Evolutionary conservation across 2,888 invertebrate genomes (phyloP).

Genomic region (Pterobdella sp.): DNA sequence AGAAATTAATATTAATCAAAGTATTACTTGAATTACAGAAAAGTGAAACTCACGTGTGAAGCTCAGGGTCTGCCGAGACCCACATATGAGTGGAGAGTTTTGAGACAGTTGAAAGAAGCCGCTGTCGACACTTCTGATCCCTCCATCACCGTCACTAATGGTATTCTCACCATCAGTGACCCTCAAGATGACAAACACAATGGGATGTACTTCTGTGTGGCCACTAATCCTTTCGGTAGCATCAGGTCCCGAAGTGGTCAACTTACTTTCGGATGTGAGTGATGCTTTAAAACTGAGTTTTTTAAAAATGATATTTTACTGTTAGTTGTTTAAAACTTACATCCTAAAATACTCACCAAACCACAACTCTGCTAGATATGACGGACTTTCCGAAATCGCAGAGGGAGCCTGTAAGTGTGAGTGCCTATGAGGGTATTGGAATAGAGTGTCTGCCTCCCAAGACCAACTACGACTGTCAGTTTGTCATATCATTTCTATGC

Average conservation of each 20-base stretch:
- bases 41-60: constrained; percentile 44
- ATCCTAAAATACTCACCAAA: not conserved
- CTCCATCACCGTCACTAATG: constrained; percentile 44
- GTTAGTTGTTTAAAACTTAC: not conserved
- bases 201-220: constrained; percentile 44
- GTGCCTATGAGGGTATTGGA: constrained; percentile 40
- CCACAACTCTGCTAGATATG: constrained; percentile 39
- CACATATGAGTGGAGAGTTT: constrained; percentile 40
- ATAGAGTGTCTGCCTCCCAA: constrained; percentile 63
- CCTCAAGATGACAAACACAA: constrained; percentile 41
- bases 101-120: not conserved
- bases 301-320: not conserved
- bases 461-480: constrained; percentile 62
- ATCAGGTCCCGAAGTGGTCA: constrained; percentile 40
- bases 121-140: constrained; percentile 24
- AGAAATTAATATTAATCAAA: not conserved
- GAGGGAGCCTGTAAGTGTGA: constrained; percentile 41
- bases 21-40: constrained; percentile 24
- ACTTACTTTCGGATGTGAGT: constrained; percentile 46
- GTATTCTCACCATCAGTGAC: constrained; percentile 42
- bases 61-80: constrained; percentile 41
- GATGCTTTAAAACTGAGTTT: not conserved
- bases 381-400: constrained; percentile 46
- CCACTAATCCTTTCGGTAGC: constrained; percentile 42
- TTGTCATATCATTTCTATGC: not conserved